Conservation (phyloP, 2,888 invertebrate species). For the Drosophila mimica region DNA sequence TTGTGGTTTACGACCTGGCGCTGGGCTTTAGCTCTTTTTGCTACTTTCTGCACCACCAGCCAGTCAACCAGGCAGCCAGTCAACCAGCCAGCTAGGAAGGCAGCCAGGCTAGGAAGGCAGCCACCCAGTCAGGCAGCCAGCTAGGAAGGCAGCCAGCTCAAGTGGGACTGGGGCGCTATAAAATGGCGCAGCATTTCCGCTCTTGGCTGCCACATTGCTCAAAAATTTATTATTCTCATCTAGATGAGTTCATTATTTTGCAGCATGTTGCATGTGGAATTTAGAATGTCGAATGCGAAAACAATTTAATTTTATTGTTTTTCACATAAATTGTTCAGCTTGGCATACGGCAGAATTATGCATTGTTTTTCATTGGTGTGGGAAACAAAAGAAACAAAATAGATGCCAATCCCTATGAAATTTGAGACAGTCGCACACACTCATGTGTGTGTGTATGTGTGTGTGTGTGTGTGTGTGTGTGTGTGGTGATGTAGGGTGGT, state of each 20-base stretch:
- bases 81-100: background rate
- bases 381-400: constrained; percentile 5
- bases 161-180: constrained; percentile 40
- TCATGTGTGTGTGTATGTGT: constrained; percentile 9
- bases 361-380: constrained; percentile 54
- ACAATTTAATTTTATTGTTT: constrained; percentile 84
- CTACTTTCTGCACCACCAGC: constrained; percentile 21
- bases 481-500: constrained; percentile 20
- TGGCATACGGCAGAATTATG: constrained; percentile 64
- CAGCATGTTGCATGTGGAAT: constrained; percentile 50
- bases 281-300: constrained; percentile 75
- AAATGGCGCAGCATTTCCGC: constrained; percentile 63
- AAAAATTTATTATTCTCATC: constrained; percentile 79
- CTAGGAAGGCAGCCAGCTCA: constrained; percentile 6
- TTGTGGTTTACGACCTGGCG: constrained; percentile 78
- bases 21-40: constrained; percentile 49
- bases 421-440: constrained; percentile 46
- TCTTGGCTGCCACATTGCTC: constrained; percentile 54
- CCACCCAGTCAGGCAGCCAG: background rate
- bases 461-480: background rate
- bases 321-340: constrained; percentile 77
- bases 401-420: constrained; percentile 48
- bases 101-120: background rate
- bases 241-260: constrained; percentile 82
- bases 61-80: background rate